These are phyloP conservation scores for Epizoanthus stellaris DNA, from an alignment of 92 coral and sea anemone genomes.

Conservation along the genomic window DNA sequence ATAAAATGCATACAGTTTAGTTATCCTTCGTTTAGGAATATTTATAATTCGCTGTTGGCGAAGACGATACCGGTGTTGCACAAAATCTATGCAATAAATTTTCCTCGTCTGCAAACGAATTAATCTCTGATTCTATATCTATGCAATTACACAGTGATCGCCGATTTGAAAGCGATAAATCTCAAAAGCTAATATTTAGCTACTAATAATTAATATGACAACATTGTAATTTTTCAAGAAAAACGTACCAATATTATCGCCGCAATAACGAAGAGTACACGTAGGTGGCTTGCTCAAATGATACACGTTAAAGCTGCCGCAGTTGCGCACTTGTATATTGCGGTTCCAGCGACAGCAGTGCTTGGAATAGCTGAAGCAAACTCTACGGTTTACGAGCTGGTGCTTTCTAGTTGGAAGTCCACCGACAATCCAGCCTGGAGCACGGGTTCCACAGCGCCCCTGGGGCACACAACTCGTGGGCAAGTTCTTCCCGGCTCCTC, in stretches of 20 bases:
- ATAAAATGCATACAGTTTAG: no score
- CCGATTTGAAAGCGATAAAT: no score
- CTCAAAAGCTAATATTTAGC: no score
- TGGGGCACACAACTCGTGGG: conserved; percentile 36
- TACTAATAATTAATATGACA: no score
- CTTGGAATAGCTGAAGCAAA: conserved; percentile 30
- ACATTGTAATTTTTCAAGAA: no score
- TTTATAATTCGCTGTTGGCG: no score
- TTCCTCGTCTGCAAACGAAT: no score
- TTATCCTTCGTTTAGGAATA: no score
- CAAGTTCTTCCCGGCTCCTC: conserved; percentile 42
- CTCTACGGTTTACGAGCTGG: conserved; percentile 13
- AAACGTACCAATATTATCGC: not conserved
- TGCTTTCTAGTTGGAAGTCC: conserved; percentile 38
- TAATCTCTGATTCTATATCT: no score
- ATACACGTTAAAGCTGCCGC: conserved; percentile 34
- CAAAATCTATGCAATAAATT: no score
- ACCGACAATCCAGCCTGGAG: conserved; percentile 47
- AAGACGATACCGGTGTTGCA: no score
- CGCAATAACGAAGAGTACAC: conserved; percentile 20
- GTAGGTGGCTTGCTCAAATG: not conserved
- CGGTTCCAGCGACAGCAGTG: conserved; percentile 38
- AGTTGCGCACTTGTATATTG: conserved; percentile 23
- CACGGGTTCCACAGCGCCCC: conserved; percentile 33
- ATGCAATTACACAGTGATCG: no score